phyloP scores from a whole-genome alignment of 2,113 vertebrate species.

The Myrmecobius fasciatus region DNA sequence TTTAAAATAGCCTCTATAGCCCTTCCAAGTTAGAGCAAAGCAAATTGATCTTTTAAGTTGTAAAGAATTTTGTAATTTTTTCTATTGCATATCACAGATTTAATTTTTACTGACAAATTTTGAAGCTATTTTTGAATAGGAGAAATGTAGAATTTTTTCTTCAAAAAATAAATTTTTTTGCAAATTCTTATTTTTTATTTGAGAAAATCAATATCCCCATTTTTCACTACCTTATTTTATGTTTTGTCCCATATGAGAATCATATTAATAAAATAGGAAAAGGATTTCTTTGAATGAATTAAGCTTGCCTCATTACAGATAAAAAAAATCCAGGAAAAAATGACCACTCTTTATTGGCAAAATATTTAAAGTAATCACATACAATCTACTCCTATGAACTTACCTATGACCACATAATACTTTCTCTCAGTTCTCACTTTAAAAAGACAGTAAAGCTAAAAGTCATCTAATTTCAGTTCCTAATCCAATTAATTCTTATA shows the following conservation, averaged over 20 bases:
- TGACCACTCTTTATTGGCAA: neutral
- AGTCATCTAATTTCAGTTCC: neutral
- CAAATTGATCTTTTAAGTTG: neutral
- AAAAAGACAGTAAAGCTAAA: neutral
- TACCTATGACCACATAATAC: neutral
- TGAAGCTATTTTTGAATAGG: neutral
- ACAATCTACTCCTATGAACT: neutral
- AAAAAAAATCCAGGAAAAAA: neutral
- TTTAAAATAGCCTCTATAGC: neutral
- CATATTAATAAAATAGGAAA: fast-evolving
- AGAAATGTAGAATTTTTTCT: neutral
- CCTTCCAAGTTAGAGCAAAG: fast-evolving
- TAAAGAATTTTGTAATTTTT: neutral
- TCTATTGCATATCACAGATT: neutral
- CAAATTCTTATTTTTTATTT: neutral
- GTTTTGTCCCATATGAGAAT: too few species aligned
- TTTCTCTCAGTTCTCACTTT: neutral
- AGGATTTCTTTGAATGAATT: neutral
- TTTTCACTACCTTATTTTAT: neutral
- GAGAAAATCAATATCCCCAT: neutral
- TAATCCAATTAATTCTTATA: neutral
- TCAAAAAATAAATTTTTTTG: neutral
- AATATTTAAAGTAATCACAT: neutral
- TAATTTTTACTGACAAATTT: neutral
- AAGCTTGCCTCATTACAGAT: fast-evolving